phyloP scores from a whole-genome alignment of 2,113 vertebrate genomes.

The Mustela lutreola region DNA sequence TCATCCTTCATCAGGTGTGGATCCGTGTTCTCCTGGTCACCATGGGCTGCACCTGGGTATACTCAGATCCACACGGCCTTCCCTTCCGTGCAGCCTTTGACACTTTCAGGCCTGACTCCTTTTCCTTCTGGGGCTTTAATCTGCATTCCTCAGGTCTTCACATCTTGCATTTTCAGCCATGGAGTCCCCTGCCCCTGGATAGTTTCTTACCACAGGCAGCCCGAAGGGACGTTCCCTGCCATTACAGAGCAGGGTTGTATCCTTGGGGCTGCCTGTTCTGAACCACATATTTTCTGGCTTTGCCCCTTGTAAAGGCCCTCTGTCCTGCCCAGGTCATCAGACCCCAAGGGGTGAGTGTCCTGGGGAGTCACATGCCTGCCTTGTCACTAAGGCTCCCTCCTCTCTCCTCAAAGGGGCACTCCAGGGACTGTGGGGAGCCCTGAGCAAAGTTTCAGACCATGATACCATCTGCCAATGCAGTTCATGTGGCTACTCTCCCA shows the following conservation, averaged over 20 bases:
- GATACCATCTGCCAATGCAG: too few relatives aligned
- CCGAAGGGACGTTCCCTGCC: accelerated
- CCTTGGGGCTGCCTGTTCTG: background rate
- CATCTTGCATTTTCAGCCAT: accelerated
- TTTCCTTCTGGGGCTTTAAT: background rate
- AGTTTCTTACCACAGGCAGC: background rate
- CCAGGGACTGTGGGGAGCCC: background rate
- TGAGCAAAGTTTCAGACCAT: background rate
- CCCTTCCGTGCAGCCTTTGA: background rate
- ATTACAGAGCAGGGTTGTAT: background rate
- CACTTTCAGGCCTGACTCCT: background rate
- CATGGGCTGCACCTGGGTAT: accelerated
- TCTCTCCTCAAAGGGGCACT: background rate
- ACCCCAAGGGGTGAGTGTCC: background rate
- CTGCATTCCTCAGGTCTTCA: background rate
- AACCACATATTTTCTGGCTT: background rate
- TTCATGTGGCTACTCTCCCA: background rate
- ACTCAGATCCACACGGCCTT: background rate
- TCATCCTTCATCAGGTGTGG: accelerated
- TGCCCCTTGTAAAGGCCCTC: too few relatives aligned
- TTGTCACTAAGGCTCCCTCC: background rate
- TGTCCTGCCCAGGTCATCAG: accelerated
- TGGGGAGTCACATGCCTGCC: background rate
- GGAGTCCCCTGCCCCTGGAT: background rate
- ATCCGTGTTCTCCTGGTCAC: background rate